These are phyloP conservation scores for Crocallis elinguaria DNA, from an alignment of 2,888 invertebrate species.

Conservation along the genomic window DNA sequence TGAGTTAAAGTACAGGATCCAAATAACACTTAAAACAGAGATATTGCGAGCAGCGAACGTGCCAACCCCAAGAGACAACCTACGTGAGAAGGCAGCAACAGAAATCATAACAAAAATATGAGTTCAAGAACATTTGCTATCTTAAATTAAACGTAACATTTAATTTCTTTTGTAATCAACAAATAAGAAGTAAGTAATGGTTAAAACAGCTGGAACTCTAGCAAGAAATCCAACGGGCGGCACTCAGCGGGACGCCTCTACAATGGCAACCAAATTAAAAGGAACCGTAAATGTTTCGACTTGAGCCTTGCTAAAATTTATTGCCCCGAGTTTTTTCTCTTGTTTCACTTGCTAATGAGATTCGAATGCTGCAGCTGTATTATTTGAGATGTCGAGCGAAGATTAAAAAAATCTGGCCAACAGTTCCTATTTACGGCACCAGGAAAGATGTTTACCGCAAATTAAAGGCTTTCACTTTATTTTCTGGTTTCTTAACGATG, in stretches of 20 bases:
- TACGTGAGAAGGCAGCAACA: constrained; percentile 6
- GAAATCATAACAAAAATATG: constrained; percentile 22
- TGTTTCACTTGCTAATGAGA: constrained; percentile 82
- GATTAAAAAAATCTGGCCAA: constrained; percentile 62
- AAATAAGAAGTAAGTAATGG: constrained; percentile 79
- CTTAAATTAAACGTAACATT: constrained; percentile 54
- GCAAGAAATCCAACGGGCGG: constrained; percentile 75
- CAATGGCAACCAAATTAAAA: constrained; percentile 84
- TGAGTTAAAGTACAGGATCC: neutral
- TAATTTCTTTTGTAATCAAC: constrained; percentile 74
- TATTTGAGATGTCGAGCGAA: constrained; percentile 64
- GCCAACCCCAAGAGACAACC: constrained; percentile 9
- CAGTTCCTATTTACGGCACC: constrained; percentile 52
- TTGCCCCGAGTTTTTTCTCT: constrained; percentile 77
- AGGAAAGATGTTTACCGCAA: constrained; percentile 50
- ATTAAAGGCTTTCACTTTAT: constrained; percentile 51
- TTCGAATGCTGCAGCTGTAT: constrained; percentile 79
- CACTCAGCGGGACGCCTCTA: constrained; percentile 78
- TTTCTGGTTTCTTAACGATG: constrained; percentile 54
- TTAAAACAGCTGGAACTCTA: constrained; percentile 80
- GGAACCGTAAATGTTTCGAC: constrained; percentile 82
- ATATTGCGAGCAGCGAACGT: constrained; percentile 6
- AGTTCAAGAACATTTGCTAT: constrained; percentile 25
- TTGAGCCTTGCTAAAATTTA: constrained; percentile 83
- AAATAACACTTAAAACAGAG: neutral